Base-by-base conservation (phyloP, 2,797 vertebrate genomes). In the Gouania willdenowi region DNA sequence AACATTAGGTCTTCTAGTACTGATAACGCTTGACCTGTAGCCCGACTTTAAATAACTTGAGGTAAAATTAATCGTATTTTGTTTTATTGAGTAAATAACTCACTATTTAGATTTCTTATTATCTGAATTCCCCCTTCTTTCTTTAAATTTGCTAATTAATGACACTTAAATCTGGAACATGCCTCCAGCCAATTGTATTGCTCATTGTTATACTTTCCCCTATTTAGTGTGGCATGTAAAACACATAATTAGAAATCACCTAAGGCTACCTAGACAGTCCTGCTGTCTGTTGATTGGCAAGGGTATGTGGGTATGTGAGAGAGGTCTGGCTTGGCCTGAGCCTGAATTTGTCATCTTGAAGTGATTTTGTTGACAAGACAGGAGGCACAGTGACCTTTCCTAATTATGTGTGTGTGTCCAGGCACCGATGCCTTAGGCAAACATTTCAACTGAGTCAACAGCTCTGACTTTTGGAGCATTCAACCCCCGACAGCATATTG, bases 391-490 rank as follows among this genome's bases (percentile, higher is more conserved):
- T 87, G 88, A 89, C 88, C 88, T 89, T 88, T 88, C 51, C 78
- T 88, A 85, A 82, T 87, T 87, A 88, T 78, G 76, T 83, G 75
- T 82, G 74, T 85, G 85, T 83, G 81, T 86, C 79, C 79, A 77
- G 82, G 73, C 78, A 15, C 63, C 49, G 69, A 51, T 11, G 85
- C 85, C 86, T 76, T 41, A 59, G 83, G 87, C 83, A 65, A 83
- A 81, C 79, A 85, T 88, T 85, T 87, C 81, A 78, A 86, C 82
- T 73, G 84, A 87, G 86, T 88, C 86, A 88, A 88, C 84, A 89
- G 75, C 48, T 24, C 55, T 38, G 55, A 61, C 59, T 79, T 69
- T 59, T 22, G 41, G 45, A 65, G 58, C 58, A 55, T 58, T 65
- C 26, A 34, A 30, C 63, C 64, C 43, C 60, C 61, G 57, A 44